A percentile compares a stretch with the other conserved stretches of the same genome.
Evolutionary conservation across 2,888 invertebrate species (phyloP).

Genomic region (Allolobophora icterica): DNA sequence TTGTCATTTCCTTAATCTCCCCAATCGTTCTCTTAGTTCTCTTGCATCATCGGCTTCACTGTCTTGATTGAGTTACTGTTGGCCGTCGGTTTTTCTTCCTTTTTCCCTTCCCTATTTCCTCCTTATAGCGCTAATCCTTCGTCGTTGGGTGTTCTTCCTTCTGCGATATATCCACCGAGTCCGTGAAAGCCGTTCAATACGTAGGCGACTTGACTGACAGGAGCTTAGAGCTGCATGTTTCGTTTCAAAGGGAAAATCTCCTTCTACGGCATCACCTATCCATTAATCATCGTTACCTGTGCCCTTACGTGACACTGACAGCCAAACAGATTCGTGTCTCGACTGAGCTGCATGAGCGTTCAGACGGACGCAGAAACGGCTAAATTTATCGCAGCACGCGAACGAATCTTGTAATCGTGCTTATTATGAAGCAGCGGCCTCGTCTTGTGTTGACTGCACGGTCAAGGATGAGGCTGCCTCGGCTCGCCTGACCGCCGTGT

Average conservation of each 20-base stretch:
- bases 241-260: slow-evolving; percentile 11
- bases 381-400: slow-evolving; percentile 14
- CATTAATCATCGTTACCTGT: slow-evolving; percentile 17
- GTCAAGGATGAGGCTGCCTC: slow-evolving; percentile 1
- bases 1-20: slow-evolving; percentile 9
- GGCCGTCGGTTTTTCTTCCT: background rate
- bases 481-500: background rate
- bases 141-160: background rate
- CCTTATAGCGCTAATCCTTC: slow-evolving; percentile 3
- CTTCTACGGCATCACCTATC: background rate
- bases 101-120: background rate
- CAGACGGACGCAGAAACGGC: slow-evolving; percentile 8
- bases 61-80: background rate
- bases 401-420: slow-evolving; percentile 20
- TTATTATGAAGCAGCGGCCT: slow-evolving; percentile 17
- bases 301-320: background rate
- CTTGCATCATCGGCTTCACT: background rate
- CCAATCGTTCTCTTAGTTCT: background rate
- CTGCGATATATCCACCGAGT: background rate
- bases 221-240: slow-evolving; percentile 11
- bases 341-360: background rate
- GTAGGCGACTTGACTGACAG: background rate
- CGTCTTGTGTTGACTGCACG: background rate
- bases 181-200: slow-evolving; percentile 17
- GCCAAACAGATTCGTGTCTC: slow-evolving; percentile 10